phyloP scores from a whole-genome alignment of 2,113 vertebrate species.

The Ploceus nigricollis region DNA sequence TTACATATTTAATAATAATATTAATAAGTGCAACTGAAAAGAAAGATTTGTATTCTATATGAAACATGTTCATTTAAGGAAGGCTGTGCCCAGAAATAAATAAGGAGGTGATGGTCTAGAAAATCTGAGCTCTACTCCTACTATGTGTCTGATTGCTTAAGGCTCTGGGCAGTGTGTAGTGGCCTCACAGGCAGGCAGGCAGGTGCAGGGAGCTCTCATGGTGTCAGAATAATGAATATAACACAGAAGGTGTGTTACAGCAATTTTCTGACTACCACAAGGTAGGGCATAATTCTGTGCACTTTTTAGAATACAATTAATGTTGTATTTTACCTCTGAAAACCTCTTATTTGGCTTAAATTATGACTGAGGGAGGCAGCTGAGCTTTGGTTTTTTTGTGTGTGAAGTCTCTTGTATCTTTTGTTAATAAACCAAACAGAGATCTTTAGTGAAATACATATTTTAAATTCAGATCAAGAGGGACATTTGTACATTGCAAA shows the following conservation, averaged over 20 bases:
- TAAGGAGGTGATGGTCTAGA: not conserved
- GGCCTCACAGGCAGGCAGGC: not conserved
- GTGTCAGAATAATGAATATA: not conserved
- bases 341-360: not conserved
- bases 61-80: not conserved
- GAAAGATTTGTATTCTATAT: not conserved
- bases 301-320: not conserved
- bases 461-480: not conserved
- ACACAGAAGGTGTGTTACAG: not conserved
- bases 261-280: not conserved
- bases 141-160: not conserved
- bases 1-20: not conserved
- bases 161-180: accelerated
- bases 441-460: not conserved
- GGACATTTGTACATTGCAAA: not conserved
- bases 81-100: not conserved
- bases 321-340: not conserved
- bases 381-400: not conserved
- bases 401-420: not conserved
- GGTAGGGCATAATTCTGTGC: not conserved
- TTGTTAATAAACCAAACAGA: not conserved
- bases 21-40: not conserved
- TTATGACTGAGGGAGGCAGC: not conserved
- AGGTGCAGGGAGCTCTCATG: not conserved
- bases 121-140: not conserved